Percentiles rank a stretch among this genome's conserved stretches.
phyloP scores from a whole-genome alignment of 2,113 vertebrate genomes.

The Nasalis larvatus region DNA sequence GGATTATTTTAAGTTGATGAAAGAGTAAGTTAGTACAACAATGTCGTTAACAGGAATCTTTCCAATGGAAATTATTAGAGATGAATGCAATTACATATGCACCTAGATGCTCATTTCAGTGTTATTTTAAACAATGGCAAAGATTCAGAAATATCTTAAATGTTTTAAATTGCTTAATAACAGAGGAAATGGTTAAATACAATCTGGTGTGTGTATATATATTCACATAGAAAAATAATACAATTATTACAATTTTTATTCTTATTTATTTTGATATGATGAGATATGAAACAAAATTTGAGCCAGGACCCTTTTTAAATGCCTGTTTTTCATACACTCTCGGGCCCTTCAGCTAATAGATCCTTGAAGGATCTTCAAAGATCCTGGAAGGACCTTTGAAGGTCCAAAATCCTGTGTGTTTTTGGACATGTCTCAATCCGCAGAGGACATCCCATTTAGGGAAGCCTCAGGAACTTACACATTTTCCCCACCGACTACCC shows the following conservation, averaged over 20 bases:
- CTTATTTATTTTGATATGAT: background rate
- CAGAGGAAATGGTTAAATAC: conserved; percentile 35
- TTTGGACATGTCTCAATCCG: background rate
- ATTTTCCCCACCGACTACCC: background rate
- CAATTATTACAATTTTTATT: background rate
- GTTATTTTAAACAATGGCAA: conserved; percentile 1
- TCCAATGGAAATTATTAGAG: background rate
- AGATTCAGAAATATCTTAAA: background rate
- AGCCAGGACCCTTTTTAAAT: background rate
- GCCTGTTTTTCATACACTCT: background rate
- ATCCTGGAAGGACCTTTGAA: background rate
- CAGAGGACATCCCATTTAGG: background rate
- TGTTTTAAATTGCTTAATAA: background rate
- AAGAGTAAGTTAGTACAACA: background rate
- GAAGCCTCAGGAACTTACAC: background rate
- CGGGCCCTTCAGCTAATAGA: background rate
- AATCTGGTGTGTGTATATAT: background rate
- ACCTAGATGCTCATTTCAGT: background rate
- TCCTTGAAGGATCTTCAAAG: background rate
- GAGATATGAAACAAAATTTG: background rate
- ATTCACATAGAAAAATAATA: background rate
- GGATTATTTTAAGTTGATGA: background rate
- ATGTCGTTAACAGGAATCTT: background rate
- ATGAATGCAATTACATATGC: background rate
- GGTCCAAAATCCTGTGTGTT: background rate